phyloP scores from a whole-genome alignment of 2,113 vertebrate species.

The Jaculus jaculus region DNA sequence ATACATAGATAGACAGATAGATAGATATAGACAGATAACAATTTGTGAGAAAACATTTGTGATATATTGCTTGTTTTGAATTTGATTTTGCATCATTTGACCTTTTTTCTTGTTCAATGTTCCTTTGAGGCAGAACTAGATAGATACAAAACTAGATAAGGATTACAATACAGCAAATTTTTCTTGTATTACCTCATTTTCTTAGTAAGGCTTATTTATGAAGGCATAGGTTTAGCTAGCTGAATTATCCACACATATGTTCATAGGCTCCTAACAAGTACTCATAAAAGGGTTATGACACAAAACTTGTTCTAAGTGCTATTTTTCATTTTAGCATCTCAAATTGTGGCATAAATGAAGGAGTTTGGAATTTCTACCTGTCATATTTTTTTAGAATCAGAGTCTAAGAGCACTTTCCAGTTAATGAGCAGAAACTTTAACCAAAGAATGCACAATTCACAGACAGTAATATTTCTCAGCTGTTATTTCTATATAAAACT shows the following conservation, averaged over 20 bases:
- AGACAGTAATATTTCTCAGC: not conserved
- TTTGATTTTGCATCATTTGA: not conserved
- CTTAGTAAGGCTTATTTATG: not conserved
- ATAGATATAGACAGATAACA: not conserved
- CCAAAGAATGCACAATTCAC: not conserved
- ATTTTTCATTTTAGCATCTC: not conserved
- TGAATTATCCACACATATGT: not conserved
- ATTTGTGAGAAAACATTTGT: not conserved
- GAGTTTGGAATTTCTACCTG: slow-evolving; percentile 42
- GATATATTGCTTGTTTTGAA: not conserved
- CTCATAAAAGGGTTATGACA: not conserved
- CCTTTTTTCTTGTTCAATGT: not conserved
- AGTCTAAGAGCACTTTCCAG: not conserved
- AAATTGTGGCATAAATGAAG: not conserved
- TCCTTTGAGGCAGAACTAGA: not conserved
- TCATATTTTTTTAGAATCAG: slow-evolving; percentile 31
- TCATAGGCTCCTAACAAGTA: slow-evolving; percentile 35
- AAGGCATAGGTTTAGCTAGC: not conserved
- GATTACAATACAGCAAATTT: not conserved
- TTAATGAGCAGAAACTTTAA: slow-evolving; percentile 57
- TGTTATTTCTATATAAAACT: not conserved
- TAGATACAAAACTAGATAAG: not conserved
- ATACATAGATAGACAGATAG: too few relatives aligned
- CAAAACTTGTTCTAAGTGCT: slow-evolving; percentile 37
- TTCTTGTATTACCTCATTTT: not conserved